Evolutionary conservation across 2,797 vertebrate species (phyloP).

Genomic region (Taenioides sp.): DNA sequence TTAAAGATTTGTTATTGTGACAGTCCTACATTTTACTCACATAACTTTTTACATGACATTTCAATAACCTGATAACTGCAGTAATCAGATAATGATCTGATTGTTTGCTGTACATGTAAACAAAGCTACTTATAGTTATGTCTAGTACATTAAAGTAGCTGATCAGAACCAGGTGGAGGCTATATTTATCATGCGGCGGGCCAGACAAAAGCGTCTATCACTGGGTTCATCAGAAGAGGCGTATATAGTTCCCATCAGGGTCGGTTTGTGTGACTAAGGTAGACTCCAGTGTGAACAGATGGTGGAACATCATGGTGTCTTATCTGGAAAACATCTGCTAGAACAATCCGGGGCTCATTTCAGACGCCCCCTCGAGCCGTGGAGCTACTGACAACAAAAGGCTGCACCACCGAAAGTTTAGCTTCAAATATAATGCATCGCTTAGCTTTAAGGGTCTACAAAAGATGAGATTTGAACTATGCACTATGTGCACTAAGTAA

Average conservation of each 20-base stretch:
- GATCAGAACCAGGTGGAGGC: slow-evolving; percentile 18
- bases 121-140: slow-evolving; percentile 1
- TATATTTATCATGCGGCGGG: slow-evolving; percentile 26
- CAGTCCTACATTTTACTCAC: background rate
- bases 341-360: slow-evolving; percentile 34
- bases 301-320: slow-evolving; percentile 33
- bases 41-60: no score
- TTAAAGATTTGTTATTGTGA: no score
- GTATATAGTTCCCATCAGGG: slow-evolving; percentile 22
- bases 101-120: no score
- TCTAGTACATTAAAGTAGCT: slow-evolving; percentile 21
- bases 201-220: slow-evolving; percentile 43
- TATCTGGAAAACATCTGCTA: slow-evolving; percentile 49
- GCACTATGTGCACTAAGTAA: no score
- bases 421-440: background rate
- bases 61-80: no score
- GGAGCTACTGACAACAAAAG: background rate
- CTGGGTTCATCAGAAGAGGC: slow-evolving; percentile 22
- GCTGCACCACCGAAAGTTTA: background rate
- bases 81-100: no score
- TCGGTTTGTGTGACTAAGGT: slow-evolving; percentile 33
- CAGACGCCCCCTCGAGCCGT: slow-evolving; percentile 7
- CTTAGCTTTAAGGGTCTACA: background rate
- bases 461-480: background rate
- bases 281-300: slow-evolving; percentile 45